phyloP scores from a whole-genome alignment of 2,888 invertebrate species.

The Hydriomena furcata region DNA sequence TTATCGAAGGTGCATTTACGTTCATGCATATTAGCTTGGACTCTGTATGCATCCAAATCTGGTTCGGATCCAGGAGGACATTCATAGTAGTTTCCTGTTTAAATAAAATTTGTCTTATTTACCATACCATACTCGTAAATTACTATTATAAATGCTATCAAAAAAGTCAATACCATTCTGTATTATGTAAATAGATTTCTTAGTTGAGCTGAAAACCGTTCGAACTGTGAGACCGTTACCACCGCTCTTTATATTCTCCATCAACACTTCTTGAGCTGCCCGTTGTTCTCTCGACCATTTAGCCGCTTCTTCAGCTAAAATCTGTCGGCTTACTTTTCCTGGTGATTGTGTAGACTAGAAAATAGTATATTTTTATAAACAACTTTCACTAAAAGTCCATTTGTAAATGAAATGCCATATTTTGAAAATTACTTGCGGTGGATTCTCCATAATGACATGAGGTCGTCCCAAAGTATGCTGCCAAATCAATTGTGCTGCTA shows the following conservation, averaged over 20 bases:
- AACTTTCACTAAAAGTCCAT: too few relatives aligned
- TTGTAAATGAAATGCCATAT: too few relatives aligned
- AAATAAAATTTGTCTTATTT: not conserved
- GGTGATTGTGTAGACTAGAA: slow-evolving; percentile 69
- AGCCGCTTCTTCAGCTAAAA: slow-evolving; percentile 74
- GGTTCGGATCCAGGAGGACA: slow-evolving; percentile 73
- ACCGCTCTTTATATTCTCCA: slow-evolving; percentile 77
- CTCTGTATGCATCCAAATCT: slow-evolving; percentile 67
- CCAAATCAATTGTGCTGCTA: slow-evolving; percentile 77
- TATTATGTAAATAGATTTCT: slow-evolving; percentile 68
- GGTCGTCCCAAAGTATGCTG: slow-evolving; percentile 76
- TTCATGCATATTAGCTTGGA: slow-evolving; percentile 75
- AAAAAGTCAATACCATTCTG: slow-evolving; percentile 65
- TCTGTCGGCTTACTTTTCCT: slow-evolving; percentile 74
- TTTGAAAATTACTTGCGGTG: slow-evolving; percentile 63
- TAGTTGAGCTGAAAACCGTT: slow-evolving; percentile 59
- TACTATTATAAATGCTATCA: not conserved
- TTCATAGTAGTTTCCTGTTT: slow-evolving; percentile 65
- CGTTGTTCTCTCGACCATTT: slow-evolving; percentile 78
- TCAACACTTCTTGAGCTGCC: slow-evolving; percentile 72
- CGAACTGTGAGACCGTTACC: slow-evolving; percentile 75
- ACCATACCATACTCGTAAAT: too few relatives aligned
- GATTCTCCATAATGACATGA: slow-evolving; percentile 74
- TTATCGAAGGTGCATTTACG: slow-evolving; percentile 68
- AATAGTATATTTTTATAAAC: slow-evolving; percentile 4